A percentile compares a stretch with the other conserved stretches of the same genome.
Evolutionary conservation across 2,797 vertebrate species (phyloP).

Genomic region (Aeoliscus strigatus): DNA sequence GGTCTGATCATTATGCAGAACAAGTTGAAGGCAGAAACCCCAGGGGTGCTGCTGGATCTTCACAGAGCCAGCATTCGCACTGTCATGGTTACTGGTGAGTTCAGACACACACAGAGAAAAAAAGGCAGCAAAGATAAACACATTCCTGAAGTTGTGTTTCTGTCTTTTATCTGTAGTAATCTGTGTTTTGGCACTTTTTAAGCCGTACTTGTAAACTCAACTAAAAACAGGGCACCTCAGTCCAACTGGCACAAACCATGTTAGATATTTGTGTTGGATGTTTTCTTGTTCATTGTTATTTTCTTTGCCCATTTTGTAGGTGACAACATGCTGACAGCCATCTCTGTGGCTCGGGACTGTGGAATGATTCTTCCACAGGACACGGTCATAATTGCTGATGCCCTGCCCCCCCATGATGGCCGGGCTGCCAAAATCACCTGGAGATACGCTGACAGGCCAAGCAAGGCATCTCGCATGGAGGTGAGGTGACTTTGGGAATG

Average conservation of each 20-base stretch:
- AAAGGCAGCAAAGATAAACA: no score
- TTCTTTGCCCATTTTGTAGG: slow-evolving; percentile 66
- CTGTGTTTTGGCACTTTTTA: no score
- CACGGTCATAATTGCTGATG: slow-evolving; percentile 94
- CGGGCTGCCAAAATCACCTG: slow-evolving; percentile 91
- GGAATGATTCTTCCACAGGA: slow-evolving; percentile 95
- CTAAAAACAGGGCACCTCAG: no score
- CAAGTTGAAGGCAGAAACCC: slow-evolving; percentile 93
- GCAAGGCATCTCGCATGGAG: slow-evolving; percentile 76
- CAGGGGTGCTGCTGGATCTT: slow-evolving; percentile 87
- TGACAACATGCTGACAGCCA: slow-evolving; percentile 96
- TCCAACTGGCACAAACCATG: no score
- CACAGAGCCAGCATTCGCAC: slow-evolving; percentile 90
- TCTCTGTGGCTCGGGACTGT: slow-evolving; percentile 97
- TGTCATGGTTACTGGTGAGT: slow-evolving; percentile 93
- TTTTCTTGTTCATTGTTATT: slow-evolving; percentile 7
- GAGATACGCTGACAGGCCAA: slow-evolving; percentile 90
- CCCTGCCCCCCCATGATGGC: slow-evolving; percentile 88
- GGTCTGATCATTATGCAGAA: slow-evolving; percentile 99
- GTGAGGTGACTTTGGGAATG: slow-evolving; percentile 52
- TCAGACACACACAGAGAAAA: neutral
- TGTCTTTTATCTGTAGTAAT: no score
- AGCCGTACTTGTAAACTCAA: no score
- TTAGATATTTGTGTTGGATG: no score
- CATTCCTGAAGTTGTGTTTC: no score